A percentile compares a stretch with the other conserved stretches of the same genome.
Conservation (phyloP, 2,797 vertebrate genomes). For the Danio jaintianensis region DNA sequence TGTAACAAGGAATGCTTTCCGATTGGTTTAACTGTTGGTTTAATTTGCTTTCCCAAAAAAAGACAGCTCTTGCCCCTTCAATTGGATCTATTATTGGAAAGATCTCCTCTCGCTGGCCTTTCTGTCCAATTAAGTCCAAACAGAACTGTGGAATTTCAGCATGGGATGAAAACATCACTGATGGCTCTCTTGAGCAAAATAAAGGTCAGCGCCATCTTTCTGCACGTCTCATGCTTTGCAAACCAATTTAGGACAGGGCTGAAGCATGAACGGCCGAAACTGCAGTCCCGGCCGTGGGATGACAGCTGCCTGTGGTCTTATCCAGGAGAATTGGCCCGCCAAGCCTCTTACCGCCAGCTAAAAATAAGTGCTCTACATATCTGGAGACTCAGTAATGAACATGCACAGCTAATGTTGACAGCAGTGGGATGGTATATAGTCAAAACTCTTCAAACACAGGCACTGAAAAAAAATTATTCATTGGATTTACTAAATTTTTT, state of each 20-base stretch:
- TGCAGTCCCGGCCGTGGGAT: neutral
- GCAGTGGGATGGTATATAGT: slow-evolving; percentile 8
- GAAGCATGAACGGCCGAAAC: neutral
- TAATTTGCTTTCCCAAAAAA: neutral
- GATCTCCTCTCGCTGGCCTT: slow-evolving; percentile 8
- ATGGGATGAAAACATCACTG: slow-evolving; percentile 34
- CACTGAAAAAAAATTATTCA: too few species aligned
- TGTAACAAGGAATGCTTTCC: too few species aligned
- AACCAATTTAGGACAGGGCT: slow-evolving; percentile 28
- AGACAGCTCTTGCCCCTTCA: neutral
- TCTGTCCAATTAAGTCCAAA: slow-evolving; percentile 40
- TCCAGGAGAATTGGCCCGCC: slow-evolving; percentile 4
- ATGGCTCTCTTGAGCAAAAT: slow-evolving; percentile 25
- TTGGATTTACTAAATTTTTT: too few species aligned
- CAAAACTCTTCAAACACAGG: slow-evolving; percentile 2
- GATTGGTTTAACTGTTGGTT: neutral
- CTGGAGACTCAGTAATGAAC: slow-evolving; percentile 35
- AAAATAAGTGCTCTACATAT: slow-evolving; percentile 47
- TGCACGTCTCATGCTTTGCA: neutral
- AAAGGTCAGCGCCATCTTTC: slow-evolving; percentile 20
- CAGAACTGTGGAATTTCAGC: slow-evolving; percentile 1
- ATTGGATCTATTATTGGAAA: slow-evolving; percentile 27
- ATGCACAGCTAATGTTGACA: slow-evolving; percentile 22
- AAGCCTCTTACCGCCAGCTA: slow-evolving; percentile 38
- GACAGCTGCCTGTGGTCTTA: slow-evolving; percentile 30